Percentiles rank a stretch among this genome's conserved stretches.
Conservation (phyloP, 1,140 invertebrate genomes). For the Philopotamus ludificatus region DNA sequence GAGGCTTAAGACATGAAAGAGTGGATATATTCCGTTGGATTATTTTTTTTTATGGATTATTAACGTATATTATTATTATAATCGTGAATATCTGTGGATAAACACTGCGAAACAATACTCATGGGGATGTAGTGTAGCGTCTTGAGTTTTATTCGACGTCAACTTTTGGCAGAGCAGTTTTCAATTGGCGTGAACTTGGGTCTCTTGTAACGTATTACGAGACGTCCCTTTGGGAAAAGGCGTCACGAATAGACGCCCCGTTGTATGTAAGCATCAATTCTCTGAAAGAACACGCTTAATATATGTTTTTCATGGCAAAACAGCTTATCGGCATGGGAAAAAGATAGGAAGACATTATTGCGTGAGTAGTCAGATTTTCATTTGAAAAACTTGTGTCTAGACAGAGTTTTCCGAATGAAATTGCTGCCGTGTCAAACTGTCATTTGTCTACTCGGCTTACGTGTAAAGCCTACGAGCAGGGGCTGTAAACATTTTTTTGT, state of each 20-base stretch:
- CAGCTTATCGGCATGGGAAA: background rate
- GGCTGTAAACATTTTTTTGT: background rate
- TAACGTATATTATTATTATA: too few species aligned
- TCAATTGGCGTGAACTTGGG: conserved; percentile 14
- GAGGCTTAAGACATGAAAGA: too few species aligned
- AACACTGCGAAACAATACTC: conserved; percentile 1
- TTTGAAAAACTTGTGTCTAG: conserved; percentile 15
- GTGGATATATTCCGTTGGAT: too few species aligned
- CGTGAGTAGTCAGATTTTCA: conserved; percentile 11
- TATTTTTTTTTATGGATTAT: too few species aligned
- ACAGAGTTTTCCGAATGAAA: conserved; percentile 23
- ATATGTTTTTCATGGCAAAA: too few species aligned
- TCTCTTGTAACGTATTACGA: background rate
- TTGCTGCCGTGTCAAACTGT: conserved; percentile 28
- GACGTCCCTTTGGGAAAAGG: conserved; percentile 6
- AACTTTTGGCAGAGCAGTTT: background rate
- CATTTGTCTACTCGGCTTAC: conserved; percentile 14
- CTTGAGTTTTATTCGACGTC: background rate
- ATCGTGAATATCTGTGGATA: too few species aligned
- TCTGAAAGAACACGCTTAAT: too few species aligned
- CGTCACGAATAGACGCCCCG: conserved; percentile 8
- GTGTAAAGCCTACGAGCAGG: conserved; percentile 13
- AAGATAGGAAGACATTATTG: conserved; percentile 1
- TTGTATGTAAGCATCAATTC: background rate
- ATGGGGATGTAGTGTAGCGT: background rate